Evolutionary conservation across 2,113 vertebrate genomes (phyloP), one percentile per base, ranked within the genome.

Genomic region (Alethe castanea): DNA sequence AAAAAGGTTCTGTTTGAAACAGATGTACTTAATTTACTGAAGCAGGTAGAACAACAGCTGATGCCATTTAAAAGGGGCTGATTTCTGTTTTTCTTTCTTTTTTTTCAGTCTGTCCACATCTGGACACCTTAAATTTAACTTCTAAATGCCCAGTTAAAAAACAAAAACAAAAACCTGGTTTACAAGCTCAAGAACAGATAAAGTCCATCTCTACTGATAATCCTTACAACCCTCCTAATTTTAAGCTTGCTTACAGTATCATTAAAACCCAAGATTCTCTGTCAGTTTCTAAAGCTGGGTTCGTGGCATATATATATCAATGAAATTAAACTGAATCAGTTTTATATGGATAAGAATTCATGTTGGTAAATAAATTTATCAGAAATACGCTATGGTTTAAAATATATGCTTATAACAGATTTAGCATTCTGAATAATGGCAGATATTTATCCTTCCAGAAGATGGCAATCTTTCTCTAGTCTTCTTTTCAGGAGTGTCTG

Each of bases 361-460:
- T 22, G 14, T 25, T 93, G 47, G 5, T 42, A 93, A 88, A 82
- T 11, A 76, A 79, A 65, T 79, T 56, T 59, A 47, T 70, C 23
- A 44, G 25, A 88, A 70, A 83, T 59, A 65, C 11, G 16, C 6
- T 36, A 38, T 5, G 14, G 11, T 84, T 94, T 82, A n/a, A 76
- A 91, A 73, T 71, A 66, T 20, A 57, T 2, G 9, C 1, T 3
- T 29, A 5, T 15, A 48, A 14, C 19, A 56, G 31, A n/a, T 35
- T 74, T 66, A 52, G 8, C 25, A 33, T 52, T 67, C 48, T 69
- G 40, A 90, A 66, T 19, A 87, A 80, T 26, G 40, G 65, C 76
- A 92, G 40, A 56, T 94, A 95, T 92, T 94, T 97, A 94, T 96
- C 95, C 93, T 82, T 92, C 92, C 97, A 95, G 95, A 74, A 97